A percentile compares a stretch with the other conserved stretches of the same genome.
Conservation (phyloP, 1,140 invertebrate species). For the Caerostris extrusa region DNA sequence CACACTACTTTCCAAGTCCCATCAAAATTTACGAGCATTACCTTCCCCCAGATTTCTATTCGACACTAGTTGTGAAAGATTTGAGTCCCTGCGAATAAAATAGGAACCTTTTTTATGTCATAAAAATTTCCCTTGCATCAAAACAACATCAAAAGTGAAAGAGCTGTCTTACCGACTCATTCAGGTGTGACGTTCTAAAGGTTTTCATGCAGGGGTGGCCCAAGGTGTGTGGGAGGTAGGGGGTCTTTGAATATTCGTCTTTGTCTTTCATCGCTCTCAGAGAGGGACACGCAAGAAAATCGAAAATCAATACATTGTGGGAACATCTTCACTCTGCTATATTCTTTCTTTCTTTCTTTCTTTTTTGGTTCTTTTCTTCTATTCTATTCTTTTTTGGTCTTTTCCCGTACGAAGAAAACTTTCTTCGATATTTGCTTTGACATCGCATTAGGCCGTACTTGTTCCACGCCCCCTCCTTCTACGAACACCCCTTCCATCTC, state of each 20-base stretch:
- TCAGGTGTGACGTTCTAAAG: conserved; percentile 21
- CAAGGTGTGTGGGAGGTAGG: too few relatives aligned
- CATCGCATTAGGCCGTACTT: conserved; percentile 72
- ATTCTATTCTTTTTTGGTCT: conserved; percentile 39
- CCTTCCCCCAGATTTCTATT: background rate
- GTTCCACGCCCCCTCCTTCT: background rate
- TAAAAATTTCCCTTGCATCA: conserved; percentile 67
- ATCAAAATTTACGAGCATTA: conserved; percentile 40
- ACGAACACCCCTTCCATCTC: background rate
- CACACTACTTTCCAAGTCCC: background rate
- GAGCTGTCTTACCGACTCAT: conserved; percentile 46
- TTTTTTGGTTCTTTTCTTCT: conserved; percentile 23
- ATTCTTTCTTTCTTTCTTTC: conserved; percentile 38
- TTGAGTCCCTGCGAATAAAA: background rate
- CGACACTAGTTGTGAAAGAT: conserved; percentile 41
- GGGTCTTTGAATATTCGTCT: conserved; percentile 72
- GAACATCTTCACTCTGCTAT: conserved; percentile 66
- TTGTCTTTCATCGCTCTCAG: conserved; percentile 56
- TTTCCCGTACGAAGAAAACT: conserved; percentile 55
- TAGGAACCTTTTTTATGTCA: background rate
- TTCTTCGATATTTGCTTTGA: conserved; percentile 76
- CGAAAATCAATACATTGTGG: conserved; percentile 75
- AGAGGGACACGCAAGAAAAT: conserved; percentile 64
- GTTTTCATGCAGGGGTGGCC: background rate
- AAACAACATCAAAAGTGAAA: conserved; percentile 60